phyloP scores from a whole-genome alignment of 1,140 invertebrate species.

The Rhynchophorus ferrugineus region DNA sequence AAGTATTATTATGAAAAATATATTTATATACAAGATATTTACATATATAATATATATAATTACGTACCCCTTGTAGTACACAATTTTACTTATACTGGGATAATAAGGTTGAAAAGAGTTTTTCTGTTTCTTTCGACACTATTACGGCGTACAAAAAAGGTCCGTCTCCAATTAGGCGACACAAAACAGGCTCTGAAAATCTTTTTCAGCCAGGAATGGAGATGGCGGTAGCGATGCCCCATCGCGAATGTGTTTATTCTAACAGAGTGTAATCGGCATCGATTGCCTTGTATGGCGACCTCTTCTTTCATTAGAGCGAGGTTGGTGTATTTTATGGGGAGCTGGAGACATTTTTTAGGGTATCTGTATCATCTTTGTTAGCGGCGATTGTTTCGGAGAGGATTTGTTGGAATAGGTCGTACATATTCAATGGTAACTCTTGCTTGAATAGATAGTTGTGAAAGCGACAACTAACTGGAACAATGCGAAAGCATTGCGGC shows the following conservation, averaged over 20 bases:
- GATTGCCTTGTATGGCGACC: constrained; percentile 9
- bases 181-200: constrained; percentile 5
- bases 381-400: constrained; percentile 5
- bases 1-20: no score
- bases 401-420: not conserved
- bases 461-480: no score
- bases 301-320: constrained; percentile 14
- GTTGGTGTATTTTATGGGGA: constrained; percentile 13
- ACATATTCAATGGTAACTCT: no score
- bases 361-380: constrained; percentile 18
- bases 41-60: no score
- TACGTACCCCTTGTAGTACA: no score
- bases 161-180: constrained; percentile 14
- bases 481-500: no score
- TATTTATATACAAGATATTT: no score
- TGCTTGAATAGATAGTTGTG: no score
- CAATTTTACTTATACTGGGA: no score
- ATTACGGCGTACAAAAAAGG: constrained; percentile 11
- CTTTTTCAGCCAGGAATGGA: constrained; percentile 12
- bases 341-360: constrained; percentile 16
- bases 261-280: constrained; percentile 16
- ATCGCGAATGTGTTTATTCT: constrained; percentile 20
- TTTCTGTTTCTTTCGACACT: not conserved
- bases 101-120: no score
- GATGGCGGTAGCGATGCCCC: constrained; percentile 8